Conservation (phyloP, 2,888 invertebrate species). For the Protonemura montana region DNA sequence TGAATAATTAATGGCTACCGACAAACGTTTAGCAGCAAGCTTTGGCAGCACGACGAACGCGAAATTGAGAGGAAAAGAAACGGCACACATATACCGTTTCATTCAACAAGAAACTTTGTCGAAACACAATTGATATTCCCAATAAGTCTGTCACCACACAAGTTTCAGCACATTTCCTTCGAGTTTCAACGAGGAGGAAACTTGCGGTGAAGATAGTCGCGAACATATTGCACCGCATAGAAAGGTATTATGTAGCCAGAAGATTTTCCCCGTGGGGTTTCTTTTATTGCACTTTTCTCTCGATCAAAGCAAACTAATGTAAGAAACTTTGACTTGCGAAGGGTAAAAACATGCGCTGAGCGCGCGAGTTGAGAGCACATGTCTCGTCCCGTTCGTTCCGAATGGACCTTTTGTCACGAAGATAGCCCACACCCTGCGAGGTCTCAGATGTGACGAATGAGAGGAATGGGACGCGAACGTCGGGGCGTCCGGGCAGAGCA, state of each 20-base stretch:
- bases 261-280: slow-evolving; percentile 4
- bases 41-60: neutral
- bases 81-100: neutral
- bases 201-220: neutral
- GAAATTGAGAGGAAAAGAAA: neutral
- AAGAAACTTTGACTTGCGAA: neutral
- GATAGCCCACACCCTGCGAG: neutral
- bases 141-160: slow-evolving; percentile 12
- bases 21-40: neutral
- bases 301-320: neutral
- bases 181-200: neutral
- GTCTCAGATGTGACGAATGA: neutral
- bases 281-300: neutral
- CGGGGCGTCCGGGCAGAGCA: no score
- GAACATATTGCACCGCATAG: neutral
- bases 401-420: no score
- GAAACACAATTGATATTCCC: slow-evolving; percentile 12
- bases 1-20: neutral
- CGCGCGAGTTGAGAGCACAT: neutral
- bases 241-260: neutral
- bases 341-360: neutral
- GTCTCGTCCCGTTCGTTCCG: neutral
- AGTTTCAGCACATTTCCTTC: neutral
- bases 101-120: neutral
- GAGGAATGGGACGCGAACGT: neutral